Evolutionary conservation across 2,797 vertebrate species (phyloP), one percentile per base, ranked within the genome.

Genomic region (Acanthurus lineatus): DNA sequence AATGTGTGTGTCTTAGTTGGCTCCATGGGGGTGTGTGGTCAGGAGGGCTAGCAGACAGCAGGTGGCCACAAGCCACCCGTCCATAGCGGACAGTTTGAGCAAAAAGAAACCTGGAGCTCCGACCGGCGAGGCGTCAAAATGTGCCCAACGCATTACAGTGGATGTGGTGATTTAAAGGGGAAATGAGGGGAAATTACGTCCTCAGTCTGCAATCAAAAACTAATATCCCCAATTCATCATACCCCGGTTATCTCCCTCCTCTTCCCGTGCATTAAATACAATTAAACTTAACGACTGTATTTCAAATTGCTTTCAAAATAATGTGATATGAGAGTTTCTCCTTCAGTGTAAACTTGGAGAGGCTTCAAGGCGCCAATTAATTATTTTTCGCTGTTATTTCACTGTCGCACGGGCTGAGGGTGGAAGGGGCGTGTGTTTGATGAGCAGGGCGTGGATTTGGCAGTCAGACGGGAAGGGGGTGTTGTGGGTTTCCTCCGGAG

Each of bases 371-470:
- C 2, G 25, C 11, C 8, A 20, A 45, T 58, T 66, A 60, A 77
- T 91, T 64, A 59, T 77, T 82, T 44, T 59, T 25, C 5, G 9
- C 38, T 72, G 69, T 84, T 75, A 17, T 81, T 75, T 71, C 1
- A 69, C 67, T 19, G 87, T 85, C 42, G 57, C 67, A 20, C 51
- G 54, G 66, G 67, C 22, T 44, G 85, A 45, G 80, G 64, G 51
- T 76, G 66, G 56, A 85, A 70, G 86, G 92, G 94, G 94, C 63
- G 94, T 86, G 89, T 60, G 77, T 77, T 72, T 74, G 77, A 60
- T 63, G 52, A 71, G 81, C 75, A 76, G 93, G 95, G 95, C 95
- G 95, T 94, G 94, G 91, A 85, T 81, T 70, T 82, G 86, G 71
- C 81, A 73, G 76, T 25, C 57, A n/a, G 53, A 74, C 51, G 7